These are phyloP conservation scores for Tapera naevia DNA, from an alignment of 2,797 vertebrate genomes.

Conservation along the genomic window DNA sequence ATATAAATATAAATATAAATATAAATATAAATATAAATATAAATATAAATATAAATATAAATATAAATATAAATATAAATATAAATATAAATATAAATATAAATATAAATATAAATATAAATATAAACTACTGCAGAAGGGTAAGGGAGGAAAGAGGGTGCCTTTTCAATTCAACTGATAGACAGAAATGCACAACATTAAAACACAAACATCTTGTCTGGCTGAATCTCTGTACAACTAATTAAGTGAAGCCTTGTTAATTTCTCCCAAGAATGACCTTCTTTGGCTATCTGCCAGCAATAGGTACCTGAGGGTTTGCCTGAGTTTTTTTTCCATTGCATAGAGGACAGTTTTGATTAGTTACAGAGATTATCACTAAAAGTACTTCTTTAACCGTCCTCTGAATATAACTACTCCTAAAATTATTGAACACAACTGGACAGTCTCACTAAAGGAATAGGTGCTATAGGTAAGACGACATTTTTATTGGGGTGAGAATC, in stretches of 20 bases:
- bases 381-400: neutral
- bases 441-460: neutral
- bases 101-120: slow-evolving; percentile 39
- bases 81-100: no score
- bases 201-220: slow-evolving; percentile 63
- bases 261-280: slow-evolving; percentile 79
- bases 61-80: no score
- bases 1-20: slow-evolving; percentile 39
- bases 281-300: slow-evolving; percentile 74
- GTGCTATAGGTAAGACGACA: neutral
- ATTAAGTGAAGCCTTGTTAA: slow-evolving; percentile 76
- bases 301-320: slow-evolving; percentile 32
- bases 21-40: no score
- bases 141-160: neutral
- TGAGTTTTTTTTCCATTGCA: slow-evolving; percentile 23
- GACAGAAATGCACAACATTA: slow-evolving; percentile 65
- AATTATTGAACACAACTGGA: neutral
- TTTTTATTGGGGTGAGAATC: neutral
- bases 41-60: no score
- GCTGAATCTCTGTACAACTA: slow-evolving; percentile 72
- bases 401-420: neutral
- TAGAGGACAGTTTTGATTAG: slow-evolving; percentile 35
- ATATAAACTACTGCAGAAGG: slow-evolving; percentile 6
- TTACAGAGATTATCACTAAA: neutral
- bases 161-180: neutral